A percentile compares a stretch with the other conserved stretches of the same genome.
Conservation (phyloP, 2,888 invertebrate species). For the Eupithecia exiguata region DNA sequence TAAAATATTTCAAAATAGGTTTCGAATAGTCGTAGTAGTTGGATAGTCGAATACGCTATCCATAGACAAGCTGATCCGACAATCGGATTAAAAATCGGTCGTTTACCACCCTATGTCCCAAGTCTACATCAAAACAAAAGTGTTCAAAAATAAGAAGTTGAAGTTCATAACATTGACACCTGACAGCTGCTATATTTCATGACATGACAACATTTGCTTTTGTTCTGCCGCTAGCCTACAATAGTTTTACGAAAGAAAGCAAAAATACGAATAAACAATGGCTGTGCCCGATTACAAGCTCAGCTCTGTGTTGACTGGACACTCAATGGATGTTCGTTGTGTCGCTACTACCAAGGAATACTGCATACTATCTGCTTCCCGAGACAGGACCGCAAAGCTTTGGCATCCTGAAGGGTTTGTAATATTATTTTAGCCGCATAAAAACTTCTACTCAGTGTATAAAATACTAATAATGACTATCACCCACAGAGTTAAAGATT, state of each 20-base stretch:
- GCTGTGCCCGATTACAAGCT: conserved; percentile 88
- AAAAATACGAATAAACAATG: conserved; percentile 57
- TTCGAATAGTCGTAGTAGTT: too few relatives aligned
- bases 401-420: conserved; percentile 92
- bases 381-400: conserved; percentile 93
- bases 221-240: conserved; percentile 47
- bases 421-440: conserved; percentile 15
- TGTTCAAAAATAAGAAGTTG: too few relatives aligned
- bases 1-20: too few relatives aligned
- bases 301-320: conserved; percentile 90
- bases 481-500: conserved; percentile 81
- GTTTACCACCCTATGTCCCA: not conserved
- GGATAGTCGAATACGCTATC: too few relatives aligned
- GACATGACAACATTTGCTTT: conserved; percentile 68
- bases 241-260: conserved; percentile 47
- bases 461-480: not conserved
- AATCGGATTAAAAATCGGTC: too few relatives aligned
- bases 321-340: conserved; percentile 93
- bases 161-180: not conserved
- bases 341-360: conserved; percentile 87
- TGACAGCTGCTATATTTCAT: conserved; percentile 48
- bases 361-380: conserved; percentile 92
- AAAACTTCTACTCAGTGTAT: not conserved
- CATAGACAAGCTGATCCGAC: too few relatives aligned
- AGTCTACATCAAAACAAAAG: not conserved